Evolutionary conservation across 2,888 invertebrate species (phyloP).

Genomic region (Apamea monoglypha): DNA sequence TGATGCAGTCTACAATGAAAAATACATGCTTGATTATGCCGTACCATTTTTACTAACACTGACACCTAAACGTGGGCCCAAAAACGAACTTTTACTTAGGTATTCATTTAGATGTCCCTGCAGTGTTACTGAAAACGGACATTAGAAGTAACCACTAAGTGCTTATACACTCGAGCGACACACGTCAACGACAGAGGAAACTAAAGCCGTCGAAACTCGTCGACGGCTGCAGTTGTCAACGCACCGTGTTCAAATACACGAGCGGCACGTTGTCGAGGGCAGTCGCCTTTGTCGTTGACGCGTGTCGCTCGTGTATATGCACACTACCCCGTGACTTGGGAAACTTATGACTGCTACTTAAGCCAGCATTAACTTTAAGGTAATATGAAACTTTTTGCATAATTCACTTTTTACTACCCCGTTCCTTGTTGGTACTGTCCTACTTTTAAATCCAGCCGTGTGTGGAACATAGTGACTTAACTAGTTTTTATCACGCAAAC

Average conservation of each 20-base stretch:
- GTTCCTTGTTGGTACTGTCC: constrained; percentile 33
- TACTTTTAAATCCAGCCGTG: constrained; percentile 41
- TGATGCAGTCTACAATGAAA: too few species aligned
- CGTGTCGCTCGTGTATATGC: too few species aligned
- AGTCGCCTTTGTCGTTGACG: too few species aligned
- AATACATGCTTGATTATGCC: background rate
- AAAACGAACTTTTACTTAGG: too few species aligned
- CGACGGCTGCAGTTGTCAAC: too few species aligned
- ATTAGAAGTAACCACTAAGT: background rate
- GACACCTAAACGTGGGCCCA: background rate
- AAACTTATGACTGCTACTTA: background rate
- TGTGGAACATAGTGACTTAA: constrained; percentile 22
- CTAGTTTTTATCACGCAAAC: constrained; percentile 54
- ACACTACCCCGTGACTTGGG: background rate
- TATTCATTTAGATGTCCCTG: background rate
- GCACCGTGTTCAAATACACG: too few species aligned
- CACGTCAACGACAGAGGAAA: too few species aligned
- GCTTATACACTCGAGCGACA: too few species aligned
- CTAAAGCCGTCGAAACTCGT: too few species aligned
- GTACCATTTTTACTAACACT: background rate
- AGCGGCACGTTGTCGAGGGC: too few species aligned
- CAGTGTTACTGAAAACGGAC: background rate
- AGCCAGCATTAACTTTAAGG: background rate
- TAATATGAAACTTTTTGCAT: constrained; percentile 17
- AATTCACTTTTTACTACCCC: constrained; percentile 17